These are phyloP conservation scores for Coilia nasus DNA, from an alignment of 2,797 vertebrate genomes.

Conservation along the genomic window DNA sequence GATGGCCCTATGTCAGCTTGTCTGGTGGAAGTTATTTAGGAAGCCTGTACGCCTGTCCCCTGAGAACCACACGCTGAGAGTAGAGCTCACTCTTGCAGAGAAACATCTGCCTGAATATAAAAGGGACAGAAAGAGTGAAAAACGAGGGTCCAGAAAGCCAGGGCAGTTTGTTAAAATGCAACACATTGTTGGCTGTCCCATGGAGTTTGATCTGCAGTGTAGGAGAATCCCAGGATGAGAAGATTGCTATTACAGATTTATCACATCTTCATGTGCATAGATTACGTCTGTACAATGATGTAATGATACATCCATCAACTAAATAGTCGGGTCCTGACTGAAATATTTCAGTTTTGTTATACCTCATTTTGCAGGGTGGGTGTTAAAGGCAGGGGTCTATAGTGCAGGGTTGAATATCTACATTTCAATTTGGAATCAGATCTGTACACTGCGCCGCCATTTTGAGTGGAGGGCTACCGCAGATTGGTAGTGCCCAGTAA, in stretches of 20 bases:
- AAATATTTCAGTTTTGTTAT: neutral
- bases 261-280: neutral
- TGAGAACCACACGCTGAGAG: conserved; percentile 60
- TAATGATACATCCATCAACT: neutral
- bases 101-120: conserved; percentile 72
- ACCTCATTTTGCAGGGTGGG: neutral
- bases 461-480: neutral
- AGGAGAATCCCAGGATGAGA: neutral
- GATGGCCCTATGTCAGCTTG: conserved; percentile 47
- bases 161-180: conserved; percentile 59
- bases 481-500: neutral
- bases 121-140: conserved; percentile 55
- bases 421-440: neutral
- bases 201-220: neutral
- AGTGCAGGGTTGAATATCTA: neutral
- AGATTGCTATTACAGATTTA: neutral
- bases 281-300: too few relatives aligned
- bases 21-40: conserved; percentile 51
- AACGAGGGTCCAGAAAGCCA: conserved; percentile 54
- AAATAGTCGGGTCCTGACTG: neutral
- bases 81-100: conserved; percentile 47
- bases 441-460: neutral
- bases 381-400: neutral
- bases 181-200: conserved; percentile 32
- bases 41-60: conserved; percentile 54